A percentile compares a stretch with the other conserved stretches of the same genome.
Conservation (phyloP, 1,140 invertebrate species). For the Atopsyche davidsoni region DNA sequence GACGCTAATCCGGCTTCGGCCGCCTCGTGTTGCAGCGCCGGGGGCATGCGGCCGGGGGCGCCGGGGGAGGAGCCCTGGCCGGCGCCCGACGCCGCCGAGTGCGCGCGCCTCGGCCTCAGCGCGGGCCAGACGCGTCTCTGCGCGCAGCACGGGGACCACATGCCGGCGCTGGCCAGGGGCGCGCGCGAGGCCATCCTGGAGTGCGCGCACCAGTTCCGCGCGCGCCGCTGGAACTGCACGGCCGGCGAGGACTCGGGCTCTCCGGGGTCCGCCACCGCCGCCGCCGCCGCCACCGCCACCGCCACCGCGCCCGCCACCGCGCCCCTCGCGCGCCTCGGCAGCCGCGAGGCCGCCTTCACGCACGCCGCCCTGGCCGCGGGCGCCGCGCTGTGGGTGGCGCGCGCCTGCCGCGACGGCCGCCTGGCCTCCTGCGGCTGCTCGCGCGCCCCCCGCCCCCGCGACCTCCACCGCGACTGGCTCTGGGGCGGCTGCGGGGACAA, state of each 20-base stretch:
- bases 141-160: conserved; percentile 63
- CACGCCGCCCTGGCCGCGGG: conserved; percentile 85
- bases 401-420: conserved; percentile 84
- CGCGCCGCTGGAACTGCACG: conserved; percentile 83
- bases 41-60: conserved; percentile 26
- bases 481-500: conserved; percentile 98
- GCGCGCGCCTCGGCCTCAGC: conserved; percentile 8
- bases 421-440: conserved; percentile 86
- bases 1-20: no score
- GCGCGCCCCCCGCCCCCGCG: conserved; percentile 65
- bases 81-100: neutral
- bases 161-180: conserved; percentile 65
- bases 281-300: conserved; percentile 80
- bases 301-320: conserved; percentile 82
- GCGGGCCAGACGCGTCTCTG: conserved; percentile 23
- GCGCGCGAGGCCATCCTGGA: conserved; percentile 61
- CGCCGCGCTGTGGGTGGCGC: conserved; percentile 77
- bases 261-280: conserved; percentile 75
- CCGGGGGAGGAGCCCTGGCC: conserved; percentile 27
- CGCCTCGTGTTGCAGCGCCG: conserved; percentile 23
- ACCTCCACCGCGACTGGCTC: conserved; percentile 83
- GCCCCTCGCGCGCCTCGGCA: conserved; percentile 54
- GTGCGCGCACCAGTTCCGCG: conserved; percentile 76
- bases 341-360: conserved; percentile 85
- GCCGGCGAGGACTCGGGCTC: conserved; percentile 61